Evolutionary conservation across 2,888 invertebrate species (phyloP), one percentile per base, ranked within the genome.

Genomic region (Glaucopsyche alexis): DNA sequence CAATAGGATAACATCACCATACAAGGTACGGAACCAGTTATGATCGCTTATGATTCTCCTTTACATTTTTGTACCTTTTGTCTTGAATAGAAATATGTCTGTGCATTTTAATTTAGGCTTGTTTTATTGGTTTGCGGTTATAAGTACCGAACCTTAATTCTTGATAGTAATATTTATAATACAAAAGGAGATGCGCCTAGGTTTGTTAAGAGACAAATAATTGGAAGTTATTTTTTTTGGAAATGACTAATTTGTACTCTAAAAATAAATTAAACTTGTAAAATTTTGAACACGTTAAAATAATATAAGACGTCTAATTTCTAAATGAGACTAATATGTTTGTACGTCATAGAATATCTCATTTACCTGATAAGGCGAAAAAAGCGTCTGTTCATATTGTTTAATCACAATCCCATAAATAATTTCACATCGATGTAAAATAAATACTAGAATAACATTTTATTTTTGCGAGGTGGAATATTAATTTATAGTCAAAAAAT

Each of bases 1-100:
- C 91, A 92, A 92, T 92, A 92, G 92, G 91, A 91, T 89, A 86
- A 88, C 90, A 86, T 83, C 77, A 81, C 92, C 90, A 85, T 91
- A 90, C 87, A 91, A 85, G 91, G 90, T 79, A 81, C 82, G 80
- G 79, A 78, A 91, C 92, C 90, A 89, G 91, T 91, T 92, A 92
- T 90, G 89, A 90, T 82, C 85, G 84, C 85, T 87, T 89, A 89
- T 89, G 89, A 88, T 85, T 85, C 86, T 83, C 80, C 85, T 85
- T 86, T 81, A 85, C 84, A 90, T 91, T 91, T 91, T 90, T 90
- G 87, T 87, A 84, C 80, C 86, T 89, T 89, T 90, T 91, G 88
- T 90, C 86, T 87, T 80, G 82, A 80, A 86, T 88, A 85, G 85
- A 82, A 67, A 81, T 90, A 87, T 90, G 91, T 85, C 83, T 85